Evolutionary conservation across 2,797 vertebrate genomes (phyloP), one percentile per base, ranked within the genome.

Genomic region (Sylvilagus floridanus): DNA sequence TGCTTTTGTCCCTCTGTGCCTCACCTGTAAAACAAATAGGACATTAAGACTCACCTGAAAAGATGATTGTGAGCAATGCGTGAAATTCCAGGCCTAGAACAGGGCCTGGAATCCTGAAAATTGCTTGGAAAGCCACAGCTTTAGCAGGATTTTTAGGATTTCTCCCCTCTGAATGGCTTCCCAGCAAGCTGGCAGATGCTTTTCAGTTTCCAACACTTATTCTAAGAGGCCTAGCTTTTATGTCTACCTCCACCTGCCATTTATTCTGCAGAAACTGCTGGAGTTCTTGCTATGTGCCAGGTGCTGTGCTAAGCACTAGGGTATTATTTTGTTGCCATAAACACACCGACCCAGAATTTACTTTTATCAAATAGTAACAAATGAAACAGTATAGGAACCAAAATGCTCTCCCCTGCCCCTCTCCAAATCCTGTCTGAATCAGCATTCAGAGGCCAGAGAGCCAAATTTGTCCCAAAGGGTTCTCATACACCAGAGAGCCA

Each of bases 401-500:
- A 79, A 92, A 35, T 4, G 30, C 42, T 71, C 60, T 63, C 50
- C 37, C 87, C 81, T 66, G 28, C 3, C 75, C 30, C 42, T 54
- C 2, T 28, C 71, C n/a, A 84, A 50, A 52, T 94, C 66, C 76
- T 54, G 63, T 81, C 75, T 77, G 83, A 92, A 73, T 71, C 72
- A 16, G 24, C 21, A 17, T 42, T 32, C 75, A 78, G 42, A 90
- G 92, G n/a, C 24, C 77, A 28, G 47, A 95, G 90, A 87, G 90
- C 21, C 37, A 88, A 77, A 71, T 95, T 60, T 84, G 2, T 85
- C 90, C 88, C 90, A 72, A 66, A 93, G 66, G 47, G 32, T 86
- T 93, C n/a, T 84, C 50, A 19, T 84, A 83, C 88, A 94, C 90
- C 57, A 95, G 85, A 97, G 94, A 96, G 65, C 92, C 92, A 62